Evolutionary conservation across 2,888 invertebrate species (phyloP), one percentile per base, ranked within the genome.

Genomic region (Druceiella hillmani): DNA sequence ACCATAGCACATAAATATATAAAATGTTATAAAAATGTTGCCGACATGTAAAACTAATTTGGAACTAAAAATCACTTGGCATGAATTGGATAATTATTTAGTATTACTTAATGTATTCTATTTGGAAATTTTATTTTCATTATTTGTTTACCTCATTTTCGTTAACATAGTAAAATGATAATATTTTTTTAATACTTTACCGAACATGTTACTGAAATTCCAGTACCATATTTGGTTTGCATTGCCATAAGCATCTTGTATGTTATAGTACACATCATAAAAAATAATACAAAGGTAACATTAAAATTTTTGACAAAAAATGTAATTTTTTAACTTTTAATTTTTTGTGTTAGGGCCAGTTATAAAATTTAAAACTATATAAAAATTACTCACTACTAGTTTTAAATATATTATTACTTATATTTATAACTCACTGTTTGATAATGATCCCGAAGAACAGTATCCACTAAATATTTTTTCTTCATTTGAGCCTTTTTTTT

Each of bases 401-500:
- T 12, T 16, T 25, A 20, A 26, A 13, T 20, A 33, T 14, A 22
- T 30, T 14, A 3, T 5, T 16, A 7, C 24, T 15, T 25, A 6
- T 3, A 25, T 6, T 4, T n/a, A 17, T 16, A 17, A 62, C 73
- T 74, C 57, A 80, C 80, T 53, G 69, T 76, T 59, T 82, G 81
- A 56, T 81, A 84, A 50, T 79, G 78, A 55, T 84, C 84, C 48
- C 65, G 67, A 3, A 84, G 56, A 33, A 71, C 61, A 20, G 58
- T 63, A 34, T 68, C 69, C 6, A 66, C 53, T 41, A 62, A 55
- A 47, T 67, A 62, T 48, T 70, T 75, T 48, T 78, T 76, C 51
- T 74, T 78, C 32, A 74, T 66, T 43, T 75, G 75, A 16, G 79
- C 81, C 49, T 78, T 80, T 49, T 75, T 76, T 57, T 83, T 84